These are phyloP conservation scores for Micronycteris hirsuta DNA, from an alignment of 2,113 vertebrate species.

Conservation along the genomic window DNA sequence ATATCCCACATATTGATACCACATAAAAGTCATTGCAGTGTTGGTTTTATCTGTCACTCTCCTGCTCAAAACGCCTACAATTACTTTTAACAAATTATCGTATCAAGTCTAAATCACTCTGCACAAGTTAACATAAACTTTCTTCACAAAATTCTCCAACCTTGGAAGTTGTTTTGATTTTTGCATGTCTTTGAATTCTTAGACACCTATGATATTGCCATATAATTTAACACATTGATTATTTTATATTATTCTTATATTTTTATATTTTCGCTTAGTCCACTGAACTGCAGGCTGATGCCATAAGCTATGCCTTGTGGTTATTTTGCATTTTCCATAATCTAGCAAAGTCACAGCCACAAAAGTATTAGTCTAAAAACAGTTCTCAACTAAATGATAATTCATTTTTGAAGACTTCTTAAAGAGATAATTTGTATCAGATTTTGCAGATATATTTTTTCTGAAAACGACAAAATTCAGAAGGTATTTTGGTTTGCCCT, in stretches of 20 bases:
- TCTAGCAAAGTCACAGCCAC: not conserved
- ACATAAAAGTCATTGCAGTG: not conserved
- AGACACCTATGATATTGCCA: not conserved
- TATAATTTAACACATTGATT: slow-evolving; percentile 29
- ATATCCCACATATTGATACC: slow-evolving; percentile 1
- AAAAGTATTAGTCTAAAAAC: not conserved
- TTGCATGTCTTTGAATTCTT: slow-evolving; percentile 10
- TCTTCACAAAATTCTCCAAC: slow-evolving; percentile 35
- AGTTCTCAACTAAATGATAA: not conserved
- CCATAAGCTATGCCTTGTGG: not conserved
- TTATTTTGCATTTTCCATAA: slow-evolving; percentile 31
- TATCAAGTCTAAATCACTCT: slow-evolving; percentile 30
- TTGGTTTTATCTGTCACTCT: slow-evolving; percentile 36
- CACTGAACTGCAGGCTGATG: not conserved
- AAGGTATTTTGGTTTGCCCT: not conserved
- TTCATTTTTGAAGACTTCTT: not conserved
- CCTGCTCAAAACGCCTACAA: slow-evolving; percentile 23
- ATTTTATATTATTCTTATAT: not conserved
- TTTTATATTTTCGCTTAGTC: not conserved
- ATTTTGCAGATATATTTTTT: not conserved
- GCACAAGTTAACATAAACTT: slow-evolving; percentile 10
- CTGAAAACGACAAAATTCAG: not conserved
- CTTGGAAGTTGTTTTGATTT: slow-evolving; percentile 28
- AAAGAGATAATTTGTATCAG: not conserved
- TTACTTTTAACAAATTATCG: slow-evolving; percentile 59